phyloP scores from a whole-genome alignment of 1,140 invertebrate genomes.

The Drosophila bocki region DNA sequence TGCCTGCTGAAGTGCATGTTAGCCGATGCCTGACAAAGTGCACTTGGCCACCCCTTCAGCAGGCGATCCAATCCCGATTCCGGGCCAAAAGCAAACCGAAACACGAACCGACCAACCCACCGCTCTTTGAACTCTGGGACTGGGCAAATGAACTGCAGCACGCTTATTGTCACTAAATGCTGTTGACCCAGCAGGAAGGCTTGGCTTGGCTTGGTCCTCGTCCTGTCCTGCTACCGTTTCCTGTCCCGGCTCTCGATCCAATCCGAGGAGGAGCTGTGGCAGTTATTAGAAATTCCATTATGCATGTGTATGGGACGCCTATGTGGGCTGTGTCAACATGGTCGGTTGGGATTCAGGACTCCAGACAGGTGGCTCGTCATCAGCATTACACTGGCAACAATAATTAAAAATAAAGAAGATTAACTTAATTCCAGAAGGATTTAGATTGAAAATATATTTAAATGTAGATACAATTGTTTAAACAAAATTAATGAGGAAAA shows the following conservation, averaged over 20 bases:
- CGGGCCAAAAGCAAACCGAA: constrained; percentile 17
- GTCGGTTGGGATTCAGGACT: constrained; percentile 24
- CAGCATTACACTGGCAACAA: constrained; percentile 18
- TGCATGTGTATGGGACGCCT: constrained; percentile 61
- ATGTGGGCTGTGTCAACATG: constrained; percentile 68
- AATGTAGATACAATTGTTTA: neutral
- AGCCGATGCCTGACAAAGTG: constrained; percentile 33
- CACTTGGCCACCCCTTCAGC: constrained; percentile 26
- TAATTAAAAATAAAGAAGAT: neutral
- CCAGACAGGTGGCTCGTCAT: constrained; percentile 36
- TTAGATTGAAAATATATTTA: neutral
- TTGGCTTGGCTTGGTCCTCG: neutral
- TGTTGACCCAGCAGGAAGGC: constrained; percentile 59
- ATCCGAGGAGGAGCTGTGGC: constrained; percentile 26
- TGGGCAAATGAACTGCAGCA: constrained; percentile 59
- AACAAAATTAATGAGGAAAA: neutral
- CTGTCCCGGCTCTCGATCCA: neutral
- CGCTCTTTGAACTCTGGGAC: constrained; percentile 18
- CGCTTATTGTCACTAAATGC: constrained; percentile 62
- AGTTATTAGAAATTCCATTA: constrained; percentile 83
- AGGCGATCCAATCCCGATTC: neutral
- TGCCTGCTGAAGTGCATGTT: constrained; percentile 52
- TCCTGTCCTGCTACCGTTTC: constrained; percentile 10
- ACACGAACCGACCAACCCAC: constrained; percentile 13
- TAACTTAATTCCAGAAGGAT: neutral